Evolutionary conservation across 2,888 invertebrate genomes (phyloP).

Genomic region (Dynastes grantii): DNA sequence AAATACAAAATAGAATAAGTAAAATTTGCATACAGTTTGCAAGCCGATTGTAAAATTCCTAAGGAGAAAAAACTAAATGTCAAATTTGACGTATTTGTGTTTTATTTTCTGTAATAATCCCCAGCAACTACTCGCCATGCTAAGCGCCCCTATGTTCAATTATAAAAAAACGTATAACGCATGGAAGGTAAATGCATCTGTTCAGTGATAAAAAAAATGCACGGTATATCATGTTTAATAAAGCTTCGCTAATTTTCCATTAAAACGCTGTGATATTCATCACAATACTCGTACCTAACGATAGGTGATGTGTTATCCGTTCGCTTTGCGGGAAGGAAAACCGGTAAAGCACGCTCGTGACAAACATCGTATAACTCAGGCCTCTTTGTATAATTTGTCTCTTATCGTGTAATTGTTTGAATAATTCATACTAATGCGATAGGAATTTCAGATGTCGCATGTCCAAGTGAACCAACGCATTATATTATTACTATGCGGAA

Average conservation of each 20-base stretch:
- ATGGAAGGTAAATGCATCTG: no score
- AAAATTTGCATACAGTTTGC: no score
- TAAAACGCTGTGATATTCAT: slow-evolving; percentile 22
- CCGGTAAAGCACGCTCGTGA: slow-evolving; percentile 66
- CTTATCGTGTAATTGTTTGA: slow-evolving; percentile 71
- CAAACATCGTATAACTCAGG: slow-evolving; percentile 68
- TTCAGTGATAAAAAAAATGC: no score
- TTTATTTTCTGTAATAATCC: no score
- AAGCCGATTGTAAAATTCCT: no score
- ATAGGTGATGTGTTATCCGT: slow-evolving; percentile 9
- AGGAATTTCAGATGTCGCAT: slow-evolving; percentile 58
- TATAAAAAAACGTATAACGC: no score
- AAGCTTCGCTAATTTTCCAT: slow-evolving; percentile 32
- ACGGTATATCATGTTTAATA: slow-evolving; percentile 6
- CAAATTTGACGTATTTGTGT: no score
- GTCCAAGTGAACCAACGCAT: slow-evolving; percentile 52
- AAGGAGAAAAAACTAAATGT: no score
- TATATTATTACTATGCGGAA: slow-evolving; percentile 16
- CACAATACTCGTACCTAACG: not conserved
- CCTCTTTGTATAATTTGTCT: slow-evolving; percentile 69
- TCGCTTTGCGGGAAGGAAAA: slow-evolving; percentile 52
- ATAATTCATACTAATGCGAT: slow-evolving; percentile 69
- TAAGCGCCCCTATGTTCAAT: no score
- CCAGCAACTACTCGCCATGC: no score
- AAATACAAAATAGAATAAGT: no score